Evolutionary conservation across 2,797 vertebrate genomes (phyloP).

Genomic region (Meda fulgida): DNA sequence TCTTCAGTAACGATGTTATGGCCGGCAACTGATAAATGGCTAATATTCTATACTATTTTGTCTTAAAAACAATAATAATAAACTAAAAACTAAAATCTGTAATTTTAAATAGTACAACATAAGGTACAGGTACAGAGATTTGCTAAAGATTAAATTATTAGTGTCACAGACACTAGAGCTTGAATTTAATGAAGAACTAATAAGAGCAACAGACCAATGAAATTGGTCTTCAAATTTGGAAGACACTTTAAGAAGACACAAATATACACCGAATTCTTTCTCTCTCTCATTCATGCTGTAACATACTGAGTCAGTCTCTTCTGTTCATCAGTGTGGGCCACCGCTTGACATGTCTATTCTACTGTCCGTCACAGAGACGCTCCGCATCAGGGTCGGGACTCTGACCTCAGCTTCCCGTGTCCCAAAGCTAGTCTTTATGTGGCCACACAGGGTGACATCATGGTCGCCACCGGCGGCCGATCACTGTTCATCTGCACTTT

Average conservation of each 20-base stretch:
- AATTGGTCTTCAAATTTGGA: neutral
- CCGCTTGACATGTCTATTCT: slow-evolving; percentile 65
- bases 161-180: slow-evolving; percentile 1
- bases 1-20: neutral
- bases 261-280: slow-evolving; percentile 11
- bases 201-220: neutral
- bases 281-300: slow-evolving; percentile 16
- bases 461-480: slow-evolving; percentile 36
- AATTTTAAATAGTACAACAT: neutral
- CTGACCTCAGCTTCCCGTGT: slow-evolving; percentile 77
- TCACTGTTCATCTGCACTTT: slow-evolving; percentile 37
- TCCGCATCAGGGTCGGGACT: slow-evolving; percentile 71
- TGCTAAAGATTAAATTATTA: neutral
- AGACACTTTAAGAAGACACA: slow-evolving; percentile 9
- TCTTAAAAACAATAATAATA: neutral
- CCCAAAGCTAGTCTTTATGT: slow-evolving; percentile 73
- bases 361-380: slow-evolving; percentile 67
- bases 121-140: neutral
- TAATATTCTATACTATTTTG: neutral
- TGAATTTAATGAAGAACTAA: neutral
- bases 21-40: neutral
- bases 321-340: slow-evolving; percentile 59
- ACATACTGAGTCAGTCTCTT: slow-evolving; percentile 56
- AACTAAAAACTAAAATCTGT: neutral
- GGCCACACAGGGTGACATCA: slow-evolving; percentile 56